Base-by-base conservation (phyloP, 2,113 vertebrate genomes). In the Pituophis catenifer region DNA sequence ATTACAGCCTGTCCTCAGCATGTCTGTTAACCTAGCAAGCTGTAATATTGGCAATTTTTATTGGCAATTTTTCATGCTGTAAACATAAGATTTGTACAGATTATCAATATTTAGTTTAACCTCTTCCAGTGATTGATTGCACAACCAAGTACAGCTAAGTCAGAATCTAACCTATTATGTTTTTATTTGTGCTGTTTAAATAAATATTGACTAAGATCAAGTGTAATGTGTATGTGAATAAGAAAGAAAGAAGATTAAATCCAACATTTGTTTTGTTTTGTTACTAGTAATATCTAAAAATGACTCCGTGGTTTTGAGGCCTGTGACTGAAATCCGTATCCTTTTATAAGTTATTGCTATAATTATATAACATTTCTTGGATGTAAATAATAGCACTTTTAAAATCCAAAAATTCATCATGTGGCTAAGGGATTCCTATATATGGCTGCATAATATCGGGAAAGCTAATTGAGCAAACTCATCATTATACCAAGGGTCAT, bases 271-370 rank as follows among this genome's bases (percentile, higher is more conserved):
- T 75, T 96, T 95, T 91, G 97, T 96, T 95, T 81, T 81, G 33
- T 81, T 91, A 97, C 96, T 95, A 99, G 99, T 98, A 70, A 92
- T 96, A 94, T 94, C 96, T 90, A 96, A 95, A 97, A 97, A 95
- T 94, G 95, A 92, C 87, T 75, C 97, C 75, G 97, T 96, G 95
- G 94, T 97, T 53, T 97, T 99, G 95, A 98, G 98, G 50, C 95
- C 99, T 95, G 98, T 99, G 89, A 98, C 98, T 95, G 99, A 99
- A 98, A 99, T 99, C 85, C 98, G 99, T 99, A 99, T 99, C 99
- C 99, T 99, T 98, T 95, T 92, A 94, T 86, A 94, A 94, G 23
- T 38, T 81, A 44, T 81, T 81, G 15, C 6, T 93, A 9, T 88
- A 15, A 85, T 94, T 96, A 62, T 86, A 85, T 21, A 44, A 44